Evolutionary conservation across 2,797 vertebrate species (phyloP), one percentile per base, ranked within the genome.

Genomic region (Pitangus sulphuratus): DNA sequence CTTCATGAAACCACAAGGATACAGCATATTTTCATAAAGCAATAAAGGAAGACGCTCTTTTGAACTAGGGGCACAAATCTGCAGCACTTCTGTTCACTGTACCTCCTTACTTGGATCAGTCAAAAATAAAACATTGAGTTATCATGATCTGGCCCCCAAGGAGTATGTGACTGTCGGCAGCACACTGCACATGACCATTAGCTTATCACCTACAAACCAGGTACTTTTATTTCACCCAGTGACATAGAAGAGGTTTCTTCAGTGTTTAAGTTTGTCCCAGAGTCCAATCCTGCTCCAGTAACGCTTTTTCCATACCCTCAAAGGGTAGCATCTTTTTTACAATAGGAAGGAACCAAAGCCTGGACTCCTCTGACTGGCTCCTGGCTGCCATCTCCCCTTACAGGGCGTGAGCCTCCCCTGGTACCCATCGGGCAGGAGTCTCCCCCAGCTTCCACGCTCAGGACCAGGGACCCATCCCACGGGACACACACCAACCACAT

Each of bases 401-500:
- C 31, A 35, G 28, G 28, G 68, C 68, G 45, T 2, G 7, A 92
- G 21, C 71, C 61, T 62, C 44, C 54, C 48, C 31, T 0, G 0
- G 35, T 72, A 50, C 50, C 62, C 47, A 56, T 57, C 0, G 1
- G 44, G 61, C 45, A 53, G 35, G n/a, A 28, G 25, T 33, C 30
- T 53, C 40, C 40, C 17, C 11, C 0, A 4, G 2, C 10, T 45
- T 30, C 44, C 22, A 10, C 0, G 5, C 84, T 71, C 54, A 37
- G 62, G 58, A 50, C 45, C 1, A 1, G 44, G 24, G 24, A 44
- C 61, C 26, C 3, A 1, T 20, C 69, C 61, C 6, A 2, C 31
- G 0, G 0, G 47, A 40, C 1, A 1, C 44, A 24, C 42, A 48
- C 21, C 15, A 24, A 76, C 56, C 45, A 40, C 51, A 57, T 50